Evolutionary conservation across 2,888 invertebrate genomes (phyloP).

Genomic region (Eretmocerus hayati): DNA sequence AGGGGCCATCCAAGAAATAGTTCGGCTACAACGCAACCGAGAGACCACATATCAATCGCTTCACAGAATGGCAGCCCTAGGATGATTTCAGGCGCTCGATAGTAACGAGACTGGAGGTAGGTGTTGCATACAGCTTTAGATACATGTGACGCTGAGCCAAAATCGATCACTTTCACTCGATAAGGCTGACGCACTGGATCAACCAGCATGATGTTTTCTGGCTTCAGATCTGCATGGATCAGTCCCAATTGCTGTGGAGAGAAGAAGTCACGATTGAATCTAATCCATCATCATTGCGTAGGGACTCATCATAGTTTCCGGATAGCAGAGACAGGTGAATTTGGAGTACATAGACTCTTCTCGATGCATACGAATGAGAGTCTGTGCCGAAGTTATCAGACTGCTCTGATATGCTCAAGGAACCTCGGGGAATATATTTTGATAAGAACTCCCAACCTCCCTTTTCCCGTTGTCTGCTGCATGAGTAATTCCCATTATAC

Average conservation of each 20-base stretch:
- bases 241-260: conserved; percentile 97
- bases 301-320: too few species aligned
- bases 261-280: too few species aligned
- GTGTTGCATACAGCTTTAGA: conserved; percentile 99
- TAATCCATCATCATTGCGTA: too few species aligned
- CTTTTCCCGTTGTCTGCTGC: too few species aligned
- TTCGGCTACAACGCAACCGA: conserved; percentile 99
- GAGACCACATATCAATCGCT: conserved; percentile 99
- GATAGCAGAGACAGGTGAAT: too few species aligned
- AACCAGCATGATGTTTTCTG: conserved; percentile 99
- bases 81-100: conserved; percentile 95
- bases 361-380: too few species aligned
- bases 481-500: too few species aligned
- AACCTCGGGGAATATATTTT: too few species aligned
- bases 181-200: conserved; percentile 97
- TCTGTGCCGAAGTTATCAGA: too few species aligned
- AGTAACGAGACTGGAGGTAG: conserved; percentile 97
- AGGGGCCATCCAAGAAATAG: conserved; percentile 99
- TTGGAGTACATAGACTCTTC: too few species aligned
- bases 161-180: conserved; percentile 99
- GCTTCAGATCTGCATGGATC: conserved; percentile 99
- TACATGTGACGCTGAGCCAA: conserved; percentile 98
- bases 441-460: too few species aligned
- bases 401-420: too few species aligned
- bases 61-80: conserved; percentile 97